phyloP scores from a whole-genome alignment of 2,888 invertebrate species.

The Julus scandinavius region DNA sequence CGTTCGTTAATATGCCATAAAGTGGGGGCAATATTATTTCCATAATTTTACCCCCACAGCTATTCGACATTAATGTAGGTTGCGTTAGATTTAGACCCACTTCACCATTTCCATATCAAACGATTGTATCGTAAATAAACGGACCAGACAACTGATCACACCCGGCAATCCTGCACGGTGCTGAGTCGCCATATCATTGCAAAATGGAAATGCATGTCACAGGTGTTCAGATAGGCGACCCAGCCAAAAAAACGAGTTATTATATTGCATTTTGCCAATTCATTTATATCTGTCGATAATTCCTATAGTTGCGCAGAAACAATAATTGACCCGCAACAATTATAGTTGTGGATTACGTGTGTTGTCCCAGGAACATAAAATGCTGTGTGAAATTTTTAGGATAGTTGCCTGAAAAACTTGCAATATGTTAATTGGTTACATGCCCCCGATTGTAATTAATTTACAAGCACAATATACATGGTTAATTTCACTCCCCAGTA shows the following conservation, averaged over 20 bases:
- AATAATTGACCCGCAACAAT: too few relatives aligned
- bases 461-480: too few relatives aligned
- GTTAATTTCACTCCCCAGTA: too few relatives aligned
- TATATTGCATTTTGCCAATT: not conserved
- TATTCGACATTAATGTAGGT: not conserved
- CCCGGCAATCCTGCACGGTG: not conserved
- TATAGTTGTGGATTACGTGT: too few relatives aligned
- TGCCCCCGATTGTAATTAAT: too few relatives aligned
- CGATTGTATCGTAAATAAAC: not conserved
- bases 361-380: too few relatives aligned
- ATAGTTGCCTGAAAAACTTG: too few relatives aligned
- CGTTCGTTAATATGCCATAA: conserved; percentile 4
- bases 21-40: not conserved
- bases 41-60: not conserved
- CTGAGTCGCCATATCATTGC: not conserved
- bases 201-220: not conserved
- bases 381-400: too few relatives aligned
- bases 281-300: not conserved
- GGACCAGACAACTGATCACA: not conserved
- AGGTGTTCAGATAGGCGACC: conserved; percentile 4
- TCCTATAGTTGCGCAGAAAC: too few relatives aligned
- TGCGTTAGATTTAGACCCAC: not conserved
- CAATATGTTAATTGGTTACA: too few relatives aligned
- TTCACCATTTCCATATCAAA: not conserved
- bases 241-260: not conserved